phyloP scores from a whole-genome alignment of 2,888 invertebrate genomes.

The Peribatodes rhomboidaria region DNA sequence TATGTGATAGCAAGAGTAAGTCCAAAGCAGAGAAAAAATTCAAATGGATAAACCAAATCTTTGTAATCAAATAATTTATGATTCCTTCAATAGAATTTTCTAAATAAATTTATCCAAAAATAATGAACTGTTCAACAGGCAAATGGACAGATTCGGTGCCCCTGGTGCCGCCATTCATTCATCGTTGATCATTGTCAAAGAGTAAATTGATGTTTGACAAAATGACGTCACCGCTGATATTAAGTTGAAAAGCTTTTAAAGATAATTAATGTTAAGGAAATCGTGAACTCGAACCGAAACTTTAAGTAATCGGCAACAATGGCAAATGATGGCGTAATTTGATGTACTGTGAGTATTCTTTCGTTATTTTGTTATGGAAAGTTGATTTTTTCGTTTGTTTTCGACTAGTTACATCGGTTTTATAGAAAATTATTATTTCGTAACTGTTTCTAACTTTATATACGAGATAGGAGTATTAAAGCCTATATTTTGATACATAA shows the following conservation, averaged over 20 bases:
- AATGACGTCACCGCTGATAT: constrained; percentile 76
- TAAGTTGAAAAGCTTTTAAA: constrained; percentile 78
- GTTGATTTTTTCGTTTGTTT: not conserved
- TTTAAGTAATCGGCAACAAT: constrained; percentile 57
- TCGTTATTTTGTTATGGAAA: constrained; percentile 5
- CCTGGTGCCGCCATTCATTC: constrained; percentile 51
- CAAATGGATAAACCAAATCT: not conserved
- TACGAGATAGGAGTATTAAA: too few species aligned
- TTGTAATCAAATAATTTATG: not conserved
- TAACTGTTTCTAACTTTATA: too few species aligned
- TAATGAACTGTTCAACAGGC: constrained; percentile 47
- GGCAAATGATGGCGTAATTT: constrained; percentile 43
- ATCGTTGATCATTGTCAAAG: constrained; percentile 80
- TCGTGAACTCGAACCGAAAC: constrained; percentile 56
- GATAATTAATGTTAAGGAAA: constrained; percentile 74
- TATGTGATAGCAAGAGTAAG: too few species aligned
- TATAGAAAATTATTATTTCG: not conserved
- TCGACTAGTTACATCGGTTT: not conserved
- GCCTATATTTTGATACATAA: too few species aligned
- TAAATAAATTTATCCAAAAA: constrained; percentile 13
- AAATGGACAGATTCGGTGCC: constrained; percentile 59
- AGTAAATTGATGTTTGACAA: constrained; percentile 81
- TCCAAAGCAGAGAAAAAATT: too few species aligned
- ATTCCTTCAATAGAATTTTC: not conserved
- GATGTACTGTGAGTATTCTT: not conserved